Base-by-base conservation (phyloP, 2,888 invertebrate genomes). In the Graphium colonna region DNA sequence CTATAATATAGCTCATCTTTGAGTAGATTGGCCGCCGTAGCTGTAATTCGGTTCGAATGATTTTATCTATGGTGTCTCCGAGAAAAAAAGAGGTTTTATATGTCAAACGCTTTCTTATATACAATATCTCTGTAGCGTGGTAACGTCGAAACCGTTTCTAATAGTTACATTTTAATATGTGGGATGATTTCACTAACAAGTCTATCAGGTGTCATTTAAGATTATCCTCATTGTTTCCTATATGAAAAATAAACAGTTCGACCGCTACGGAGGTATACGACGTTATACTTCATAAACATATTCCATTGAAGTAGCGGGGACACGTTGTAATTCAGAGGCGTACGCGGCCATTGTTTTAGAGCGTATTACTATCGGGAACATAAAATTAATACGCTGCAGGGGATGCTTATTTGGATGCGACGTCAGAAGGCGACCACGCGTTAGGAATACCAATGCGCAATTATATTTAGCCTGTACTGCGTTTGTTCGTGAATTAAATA, bases 401-500 rank as follows among this genome's bases (percentile, higher is more conserved):
- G 73, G 65, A 68, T 62, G 71, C 79, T 79, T 75, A 82, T 86
- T 86, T 70, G 75, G 79, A 86, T 87, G 85, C 63, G 68, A 71
- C 77, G 77, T 67, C 71, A 68, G 72, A 67, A 69, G 68, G 67
- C 63, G 68, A 59, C 65, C 69, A 60, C 70, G 74, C 68, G 73
- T 57, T 55, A 59, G 63, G 84, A 79, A 84, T 87, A 73, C 72
- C 79, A 87, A 88, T 79, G 71, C 60, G 63, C 73, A 75, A 77
- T 80, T 82, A 84, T 81, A 79, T 82, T 78, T 82, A 85, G 79
- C 69, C 69, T 68, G 65, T 60, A 73, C 71, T 69, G 75, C 79
- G 79, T 79, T 79, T 76, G 78, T 73, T 71, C 69, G 70, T 72
- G 73, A 72, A 78, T 78, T 71, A 73, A 67, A 71, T 69, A 71